Base-by-base conservation (phyloP, 2,888 invertebrate genomes). In the Schizaphis graminum region DNA sequence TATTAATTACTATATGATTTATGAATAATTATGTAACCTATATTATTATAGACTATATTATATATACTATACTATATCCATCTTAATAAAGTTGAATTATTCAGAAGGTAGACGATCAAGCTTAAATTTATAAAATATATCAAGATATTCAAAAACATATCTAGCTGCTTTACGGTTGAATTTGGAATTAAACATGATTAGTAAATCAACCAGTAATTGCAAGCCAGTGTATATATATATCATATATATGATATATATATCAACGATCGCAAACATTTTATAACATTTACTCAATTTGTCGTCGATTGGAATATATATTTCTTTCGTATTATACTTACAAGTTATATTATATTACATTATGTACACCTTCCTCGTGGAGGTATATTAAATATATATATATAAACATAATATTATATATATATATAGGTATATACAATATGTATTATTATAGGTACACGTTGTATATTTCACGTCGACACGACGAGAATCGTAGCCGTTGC, bases 401-500 rank as follows among this genome's bases (percentile, higher is more conserved):
- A 77, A 35, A 16, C 35, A 21, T 53, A 53, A 21, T 53, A 53
- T 13, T 13, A 49, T 53, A 53, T 16, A 47, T 7, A 47, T 7
- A 47, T 47, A 47, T 47, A 47, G 44, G 44, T 44, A 47, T 47
- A 47, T 44, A 44, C 35, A 84, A n/a, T n/a, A n/a, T n/a, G n/a
- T 41, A 35, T 67, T 26, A 67, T 11, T 24, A 24, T 35, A 47
- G 44, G n/a, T 35, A n/a, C 53, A 26, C 28, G 89, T 57, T 5
- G 89, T 26, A 61, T 61, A 61, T 61, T 89, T 89, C 44, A 61
- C 57, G 44, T 89, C 28, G 67, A 49, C 91, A 35, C 35, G 49
- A 67, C 26, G 13, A 49, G 13, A n/a, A 47, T 87, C 26, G 44
- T 13, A 1, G 49, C 26, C 41, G 16, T 26, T 57, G 24, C 35